phyloP scores from a whole-genome alignment of 2,888 invertebrate genomes.

The Hemistola chrysoprasaria region DNA sequence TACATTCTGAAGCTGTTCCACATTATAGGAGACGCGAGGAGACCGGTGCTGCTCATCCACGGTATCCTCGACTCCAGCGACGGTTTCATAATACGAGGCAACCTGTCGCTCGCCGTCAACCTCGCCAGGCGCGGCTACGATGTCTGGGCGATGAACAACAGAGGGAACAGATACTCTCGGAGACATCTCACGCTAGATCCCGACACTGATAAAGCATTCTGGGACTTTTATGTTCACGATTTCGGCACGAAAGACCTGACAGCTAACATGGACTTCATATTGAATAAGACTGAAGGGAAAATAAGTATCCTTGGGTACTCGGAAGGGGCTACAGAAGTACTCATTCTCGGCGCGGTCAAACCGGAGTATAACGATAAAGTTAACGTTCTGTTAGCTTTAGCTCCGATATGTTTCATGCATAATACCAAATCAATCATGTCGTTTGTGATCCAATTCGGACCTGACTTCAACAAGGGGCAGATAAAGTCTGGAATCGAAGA shows the following conservation, averaged over 20 bases:
- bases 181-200: constrained; percentile 1
- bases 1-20: constrained; percentile 68
- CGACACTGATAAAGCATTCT: constrained; percentile 33
- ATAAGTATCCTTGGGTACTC: constrained; percentile 6
- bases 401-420: constrained; percentile 1
- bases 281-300: not conserved
- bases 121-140: constrained; percentile 4
- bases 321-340: constrained; percentile 1
- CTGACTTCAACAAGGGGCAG: not conserved
- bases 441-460: not conserved
- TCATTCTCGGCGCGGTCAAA: constrained; percentile 1
- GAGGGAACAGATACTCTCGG: constrained; percentile 7
- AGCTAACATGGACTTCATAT: constrained; percentile 63
- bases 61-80: constrained; percentile 4
- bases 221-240: constrained; percentile 84
- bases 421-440: not conserved
- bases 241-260: constrained; percentile 86
- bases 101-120: constrained; percentile 1
- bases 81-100: not conserved
- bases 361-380: constrained; percentile 4
- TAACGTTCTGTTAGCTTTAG: constrained; percentile 2
- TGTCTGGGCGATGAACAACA: constrained; percentile 7
- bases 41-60: constrained; percentile 6
- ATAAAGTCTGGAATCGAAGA: no score
- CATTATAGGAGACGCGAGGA: not conserved